phyloP scores from a whole-genome alignment of 1,140 invertebrate genomes.

The Bicyclus anynana region DNA sequence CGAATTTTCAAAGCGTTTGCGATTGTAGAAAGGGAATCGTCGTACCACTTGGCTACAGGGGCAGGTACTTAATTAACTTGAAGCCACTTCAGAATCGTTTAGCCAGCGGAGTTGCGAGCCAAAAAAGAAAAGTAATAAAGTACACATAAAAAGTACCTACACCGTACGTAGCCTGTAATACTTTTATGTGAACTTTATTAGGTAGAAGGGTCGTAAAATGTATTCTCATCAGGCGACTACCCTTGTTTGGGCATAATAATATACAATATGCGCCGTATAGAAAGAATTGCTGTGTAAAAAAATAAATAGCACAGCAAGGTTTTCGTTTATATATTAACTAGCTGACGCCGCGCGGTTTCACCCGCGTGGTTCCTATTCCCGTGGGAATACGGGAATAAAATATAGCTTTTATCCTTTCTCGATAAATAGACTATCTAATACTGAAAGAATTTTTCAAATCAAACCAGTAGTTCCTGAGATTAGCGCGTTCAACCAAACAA shows the following conservation, averaged over 20 bases:
- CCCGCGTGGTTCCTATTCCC: no score
- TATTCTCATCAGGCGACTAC: constrained; percentile 43
- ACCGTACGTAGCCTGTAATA: constrained; percentile 27
- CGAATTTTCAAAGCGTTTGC: no score
- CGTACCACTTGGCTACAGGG: no score
- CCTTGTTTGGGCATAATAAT: constrained; percentile 13
- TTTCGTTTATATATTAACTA: no score
- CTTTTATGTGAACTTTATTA: constrained; percentile 58
- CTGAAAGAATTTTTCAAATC: no score
- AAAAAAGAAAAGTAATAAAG: constrained; percentile 33
- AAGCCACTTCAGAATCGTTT: constrained; percentile 6
- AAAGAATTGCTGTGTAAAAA: not conserved
- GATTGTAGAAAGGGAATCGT: no score
- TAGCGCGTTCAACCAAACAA: no score
- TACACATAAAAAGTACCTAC: constrained; percentile 41
- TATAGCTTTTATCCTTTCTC: no score
- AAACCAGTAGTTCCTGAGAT: no score
- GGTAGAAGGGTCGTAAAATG: constrained; percentile 49
- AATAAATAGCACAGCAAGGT: not conserved
- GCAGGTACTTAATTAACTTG: not conserved
- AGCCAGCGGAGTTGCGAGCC: constrained; percentile 12
- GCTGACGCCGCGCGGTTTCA: no score
- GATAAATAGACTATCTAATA: no score
- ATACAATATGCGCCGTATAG: constrained; percentile 1
- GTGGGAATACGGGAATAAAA: no score